Conservation (phyloP, 2,797 vertebrate species). For the Phataginus tricuspis region DNA sequence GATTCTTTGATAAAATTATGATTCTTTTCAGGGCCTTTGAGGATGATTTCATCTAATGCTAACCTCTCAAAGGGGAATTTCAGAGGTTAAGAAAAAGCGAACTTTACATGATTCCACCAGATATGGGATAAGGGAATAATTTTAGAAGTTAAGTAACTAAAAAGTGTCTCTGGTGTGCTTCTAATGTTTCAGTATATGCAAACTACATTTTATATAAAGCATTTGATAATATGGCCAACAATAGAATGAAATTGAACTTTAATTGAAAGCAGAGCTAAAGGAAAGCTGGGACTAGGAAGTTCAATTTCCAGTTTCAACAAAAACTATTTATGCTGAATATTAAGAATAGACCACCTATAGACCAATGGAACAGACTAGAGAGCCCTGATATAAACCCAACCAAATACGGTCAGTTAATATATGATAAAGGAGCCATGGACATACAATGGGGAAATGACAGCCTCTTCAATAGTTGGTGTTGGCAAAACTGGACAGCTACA, state of each 20-base stretch:
- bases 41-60: slow-evolving; percentile 51
- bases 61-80: slow-evolving; percentile 51
- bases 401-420: no score
- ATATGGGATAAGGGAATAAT: slow-evolving; percentile 60
- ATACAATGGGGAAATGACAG: no score
- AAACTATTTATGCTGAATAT: slow-evolving; percentile 7
- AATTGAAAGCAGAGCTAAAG: slow-evolving; percentile 70
- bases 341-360: neutral
- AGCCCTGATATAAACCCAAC: no score
- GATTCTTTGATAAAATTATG: slow-evolving; percentile 17
- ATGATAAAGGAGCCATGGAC: no score
- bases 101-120: slow-evolving; percentile 59
- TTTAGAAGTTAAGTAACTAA: slow-evolving; percentile 68
- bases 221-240: slow-evolving; percentile 38
- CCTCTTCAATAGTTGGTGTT: no score
- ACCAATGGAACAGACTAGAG: no score
- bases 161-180: slow-evolving; percentile 58
- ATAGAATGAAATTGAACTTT: slow-evolving; percentile 45
- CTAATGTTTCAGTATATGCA: slow-evolving; percentile 69
- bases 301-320: slow-evolving; percentile 49
- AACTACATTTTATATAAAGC: slow-evolving; percentile 55
- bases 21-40: slow-evolving; percentile 33
- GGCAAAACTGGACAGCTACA: no score
- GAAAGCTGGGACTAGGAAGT: slow-evolving; percentile 34
- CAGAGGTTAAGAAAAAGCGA: slow-evolving; percentile 52